Evolutionary conservation across 2,113 vertebrate genomes (phyloP).

Genomic region (Castor canadensis): DNA sequence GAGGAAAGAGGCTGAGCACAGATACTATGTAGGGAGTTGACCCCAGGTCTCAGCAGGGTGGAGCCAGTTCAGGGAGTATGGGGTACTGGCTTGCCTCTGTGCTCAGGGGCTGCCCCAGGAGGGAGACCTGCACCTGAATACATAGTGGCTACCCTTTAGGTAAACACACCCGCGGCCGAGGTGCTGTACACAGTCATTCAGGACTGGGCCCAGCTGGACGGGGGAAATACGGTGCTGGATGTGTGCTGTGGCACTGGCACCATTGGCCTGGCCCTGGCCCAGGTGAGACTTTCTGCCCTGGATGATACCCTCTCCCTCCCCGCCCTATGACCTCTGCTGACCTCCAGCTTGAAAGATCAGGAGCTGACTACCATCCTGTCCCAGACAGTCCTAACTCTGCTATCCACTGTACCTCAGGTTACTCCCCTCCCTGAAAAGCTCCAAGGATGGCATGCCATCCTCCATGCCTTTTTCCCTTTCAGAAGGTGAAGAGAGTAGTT

Average conservation of each 20-base stretch:
- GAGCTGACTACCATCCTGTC: neutral
- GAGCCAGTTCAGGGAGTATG: neutral
- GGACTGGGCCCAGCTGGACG: conserved; percentile 92
- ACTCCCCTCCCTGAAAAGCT: neutral
- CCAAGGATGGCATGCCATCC: neutral
- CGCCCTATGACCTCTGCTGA: accelerated
- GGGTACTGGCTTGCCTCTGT: neutral
- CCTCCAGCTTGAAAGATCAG: neutral
- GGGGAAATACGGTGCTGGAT: conserved; percentile 91
- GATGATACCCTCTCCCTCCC: neutral
- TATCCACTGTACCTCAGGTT: neutral
- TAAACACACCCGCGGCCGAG: conserved; percentile 95
- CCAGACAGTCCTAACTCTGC: neutral
- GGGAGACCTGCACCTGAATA: neutral
- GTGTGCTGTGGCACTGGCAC: conserved; percentile 97
- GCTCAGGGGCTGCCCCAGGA: neutral
- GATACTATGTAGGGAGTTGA: neutral
- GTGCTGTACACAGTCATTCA: conserved; percentile 92
- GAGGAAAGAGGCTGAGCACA: no score
- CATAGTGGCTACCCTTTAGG: conserved; percentile 79
- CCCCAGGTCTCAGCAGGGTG: no score
- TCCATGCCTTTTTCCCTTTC: neutral
- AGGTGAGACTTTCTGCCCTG: conserved; percentile 78
- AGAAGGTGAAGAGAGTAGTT: conserved; percentile 96
- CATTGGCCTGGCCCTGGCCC: conserved; percentile 96